These are phyloP conservation scores for Polietes domitor DNA, from an alignment of 2,888 invertebrate species.

Conservation along the genomic window DNA sequence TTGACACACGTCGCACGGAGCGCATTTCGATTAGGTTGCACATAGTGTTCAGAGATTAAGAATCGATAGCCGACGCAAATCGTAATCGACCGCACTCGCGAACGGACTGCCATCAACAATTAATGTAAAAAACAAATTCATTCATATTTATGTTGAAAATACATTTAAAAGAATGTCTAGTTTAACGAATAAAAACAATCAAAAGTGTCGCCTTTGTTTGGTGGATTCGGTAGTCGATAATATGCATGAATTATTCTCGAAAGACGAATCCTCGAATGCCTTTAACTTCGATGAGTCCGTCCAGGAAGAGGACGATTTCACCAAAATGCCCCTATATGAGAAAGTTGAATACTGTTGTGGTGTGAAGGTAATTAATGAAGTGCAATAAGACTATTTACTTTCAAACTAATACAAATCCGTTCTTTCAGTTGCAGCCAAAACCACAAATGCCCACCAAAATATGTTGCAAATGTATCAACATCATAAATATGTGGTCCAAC, in stretches of 20 bases:
- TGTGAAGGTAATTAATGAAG: constrained; percentile 68
- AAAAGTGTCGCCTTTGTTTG: constrained; percentile 71
- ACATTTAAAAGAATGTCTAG: constrained; percentile 2
- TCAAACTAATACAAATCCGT: background rate
- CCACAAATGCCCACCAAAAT: constrained; percentile 72
- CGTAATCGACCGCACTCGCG: too few species aligned
- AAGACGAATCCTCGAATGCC: background rate
- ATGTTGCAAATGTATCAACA: constrained; percentile 74
- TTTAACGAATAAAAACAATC: constrained; percentile 7
- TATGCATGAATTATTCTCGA: constrained; percentile 69
- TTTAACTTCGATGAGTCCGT: background rate
- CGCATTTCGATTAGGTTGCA: too few species aligned
- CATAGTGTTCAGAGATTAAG: too few species aligned
- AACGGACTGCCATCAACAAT: background rate
- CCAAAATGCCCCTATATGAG: constrained; percentile 61
- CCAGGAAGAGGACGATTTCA: constrained; percentile 41
- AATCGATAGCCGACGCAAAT: too few species aligned
- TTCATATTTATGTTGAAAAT: background rate
- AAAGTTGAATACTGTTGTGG: constrained; percentile 75
- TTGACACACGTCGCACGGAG: too few species aligned
- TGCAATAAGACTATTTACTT: background rate
- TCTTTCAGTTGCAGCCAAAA: constrained; percentile 53
- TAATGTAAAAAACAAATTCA: constrained; percentile 18
- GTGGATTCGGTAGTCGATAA: constrained; percentile 69
- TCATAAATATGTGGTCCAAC: constrained; percentile 75